Base-by-base conservation (phyloP, 1,140 invertebrate genomes). In the Drosophila busckii region DNA sequence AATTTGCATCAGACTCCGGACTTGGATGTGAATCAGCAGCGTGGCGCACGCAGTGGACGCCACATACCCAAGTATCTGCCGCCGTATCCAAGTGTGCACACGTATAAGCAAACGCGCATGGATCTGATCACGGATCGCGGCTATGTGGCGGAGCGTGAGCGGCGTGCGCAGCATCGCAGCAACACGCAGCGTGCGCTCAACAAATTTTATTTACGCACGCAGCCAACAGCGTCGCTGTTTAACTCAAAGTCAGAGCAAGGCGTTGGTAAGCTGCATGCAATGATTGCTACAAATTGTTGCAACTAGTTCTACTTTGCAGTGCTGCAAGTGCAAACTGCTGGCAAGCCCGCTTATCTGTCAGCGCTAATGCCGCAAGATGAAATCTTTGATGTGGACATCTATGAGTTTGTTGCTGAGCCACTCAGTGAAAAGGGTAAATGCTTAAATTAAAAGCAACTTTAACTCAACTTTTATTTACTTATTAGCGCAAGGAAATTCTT, bases 21-120 rank as follows among this genome's bases (percentile, higher is more conserved):
- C 3, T 9, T 54, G 4, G 17, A n/a, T 1, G 8, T 20, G 2
- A 12, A 16, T 7, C 13, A 12, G 10, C 4, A 10, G 13, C 28
- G 28, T 2, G 42, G 35, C 16, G 8, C 10, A 4, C 20, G 16
- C 10, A 22, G 16, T 1, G 25, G 16, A 0, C 15, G 20, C 0
- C 28, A 76, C 9, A 50, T 78, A 13, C 71, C 71, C 10, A 52
- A 66, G 2, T 35, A 48, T 25, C 23, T 76, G 4, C 61, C 55
- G 3, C 42, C 62, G 1, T 78, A 45, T 28, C 71, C 71, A 2
- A 41, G 42, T 4, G 1, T 50, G 2, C 71, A 76, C 28, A 67
- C 61, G 19, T 70, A 46, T 20, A 52, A 13, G 34, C 15, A 23
- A n/a, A 59, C 66, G 12, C 0, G 3, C 2, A 26, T 70, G 1